Base-by-base conservation (phyloP, 2,113 vertebrate genomes). In the Corythaeola cristata region DNA sequence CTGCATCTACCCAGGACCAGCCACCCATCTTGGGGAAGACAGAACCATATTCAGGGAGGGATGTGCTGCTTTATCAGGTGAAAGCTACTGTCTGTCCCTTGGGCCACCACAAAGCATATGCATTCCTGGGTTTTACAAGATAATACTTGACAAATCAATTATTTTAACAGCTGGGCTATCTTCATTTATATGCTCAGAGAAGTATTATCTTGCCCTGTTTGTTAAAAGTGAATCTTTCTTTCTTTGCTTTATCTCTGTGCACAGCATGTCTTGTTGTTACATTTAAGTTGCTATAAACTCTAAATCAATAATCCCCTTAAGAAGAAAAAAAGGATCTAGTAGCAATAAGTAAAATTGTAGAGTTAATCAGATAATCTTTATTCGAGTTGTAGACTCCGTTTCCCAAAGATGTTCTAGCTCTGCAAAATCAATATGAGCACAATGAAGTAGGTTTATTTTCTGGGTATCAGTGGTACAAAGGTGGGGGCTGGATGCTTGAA, bases 261-360 rank as follows among this genome's bases (percentile, higher is more conserved):
- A 37, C 81, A 91, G 49, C 69, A 8, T 14, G 23, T 73, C 84
- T 93, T 53, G 47, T 52, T 80, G 63, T 79, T 88, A 94, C 32
- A 14, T 67, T 85, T 81, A 56, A 35, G 11, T 94, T 92, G 90
- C 84, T 85, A 18, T 85, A 39, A 89, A 84, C 44, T 74, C 95
- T 84, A 90, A 96, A 96, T 97, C 97, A 93, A 96, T 98, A 97
- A 92, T 83, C 69, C 86, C 18, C 74, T 97, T 91, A 92, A 88
- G 89, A 89, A 85, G 88, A 71, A 95, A 85, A 92, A 93, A 82
- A 30, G 58, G 59, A 21, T 75, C 59, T 79, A 37, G 68, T 41
- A 91, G 88, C 82, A 95, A 95, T 97, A 94, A 97, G 91, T 95
- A 90, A 79, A 95, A 93, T 91, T 96, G 88, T 78, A 66, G 60